Conservation (phyloP, 2,113 vertebrate species). For the Antechinus stuartii region DNA sequence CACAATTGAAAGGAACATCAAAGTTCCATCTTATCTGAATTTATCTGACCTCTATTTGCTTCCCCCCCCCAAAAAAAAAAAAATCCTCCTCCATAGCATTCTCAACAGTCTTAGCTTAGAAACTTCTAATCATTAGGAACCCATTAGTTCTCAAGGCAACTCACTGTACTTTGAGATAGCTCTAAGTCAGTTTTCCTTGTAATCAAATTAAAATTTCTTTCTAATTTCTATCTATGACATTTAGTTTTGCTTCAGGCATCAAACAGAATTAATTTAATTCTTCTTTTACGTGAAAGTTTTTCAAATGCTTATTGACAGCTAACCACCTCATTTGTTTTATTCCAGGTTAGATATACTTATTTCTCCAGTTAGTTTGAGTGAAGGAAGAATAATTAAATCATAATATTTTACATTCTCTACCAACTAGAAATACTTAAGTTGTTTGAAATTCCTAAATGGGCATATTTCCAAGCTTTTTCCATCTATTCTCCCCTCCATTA, state of each 20-base stretch:
- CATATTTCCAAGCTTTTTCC: background rate
- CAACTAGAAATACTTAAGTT: background rate
- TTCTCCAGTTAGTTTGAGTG: background rate
- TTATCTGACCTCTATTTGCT: background rate
- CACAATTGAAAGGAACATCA: background rate
- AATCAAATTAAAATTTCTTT: background rate
- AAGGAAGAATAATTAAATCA: background rate
- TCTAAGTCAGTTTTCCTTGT: background rate
- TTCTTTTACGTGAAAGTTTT: background rate
- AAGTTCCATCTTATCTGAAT: background rate
- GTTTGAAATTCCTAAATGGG: background rate
- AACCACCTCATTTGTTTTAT: background rate
- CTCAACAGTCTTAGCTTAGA: background rate
- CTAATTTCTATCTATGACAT: background rate
- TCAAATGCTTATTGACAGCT: background rate
- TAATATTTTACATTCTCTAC: background rate
- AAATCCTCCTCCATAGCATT: background rate
- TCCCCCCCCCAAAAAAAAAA: too few relatives aligned
- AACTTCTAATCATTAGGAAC: background rate
- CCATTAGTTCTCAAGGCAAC: background rate
- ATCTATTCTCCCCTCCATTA: background rate
- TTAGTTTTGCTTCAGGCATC: background rate
- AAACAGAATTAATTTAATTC: background rate
- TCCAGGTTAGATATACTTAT: background rate
- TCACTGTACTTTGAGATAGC: background rate